Evolutionary conservation across 1,140 invertebrate species (phyloP).

Genomic region (Penaeus chinensis): DNA sequence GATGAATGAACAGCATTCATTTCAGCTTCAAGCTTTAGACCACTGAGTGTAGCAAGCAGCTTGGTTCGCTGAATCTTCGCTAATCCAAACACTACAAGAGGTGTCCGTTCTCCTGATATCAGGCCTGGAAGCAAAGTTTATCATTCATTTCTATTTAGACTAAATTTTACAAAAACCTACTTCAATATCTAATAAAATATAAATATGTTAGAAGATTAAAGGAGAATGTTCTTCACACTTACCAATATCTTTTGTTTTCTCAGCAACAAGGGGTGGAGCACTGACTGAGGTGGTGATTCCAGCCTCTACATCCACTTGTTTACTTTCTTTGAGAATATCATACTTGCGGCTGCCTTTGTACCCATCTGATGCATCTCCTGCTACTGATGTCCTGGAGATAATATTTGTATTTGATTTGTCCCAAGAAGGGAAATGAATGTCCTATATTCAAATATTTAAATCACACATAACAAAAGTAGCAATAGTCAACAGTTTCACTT

Average conservation of each 20-base stretch:
- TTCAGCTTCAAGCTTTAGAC: constrained; percentile 91
- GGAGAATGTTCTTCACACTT: constrained; percentile 31
- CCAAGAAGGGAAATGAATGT: no score
- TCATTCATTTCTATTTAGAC: not conserved
- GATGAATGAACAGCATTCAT: constrained; percentile 84
- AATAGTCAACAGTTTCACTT: constrained; percentile 65
- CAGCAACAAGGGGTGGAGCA: constrained; percentile 64
- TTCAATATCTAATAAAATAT: not conserved
- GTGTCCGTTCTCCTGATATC: constrained; percentile 68
- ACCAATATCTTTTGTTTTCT: constrained; percentile 65
- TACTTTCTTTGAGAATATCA: constrained; percentile 66
- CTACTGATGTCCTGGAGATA: constrained; percentile 69
- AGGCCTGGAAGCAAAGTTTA: constrained; percentile 27
- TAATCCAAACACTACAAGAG: constrained; percentile 85
- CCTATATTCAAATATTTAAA: not conserved
- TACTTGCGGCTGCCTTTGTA: constrained; percentile 72
- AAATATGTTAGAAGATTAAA: not conserved
- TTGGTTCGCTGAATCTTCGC: constrained; percentile 88
- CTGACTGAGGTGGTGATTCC: constrained; percentile 50
- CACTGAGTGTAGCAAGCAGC: constrained; percentile 89
- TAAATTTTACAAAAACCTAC: not conserved
- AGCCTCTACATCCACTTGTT: constrained; percentile 70
- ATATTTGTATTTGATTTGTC: constrained; percentile 64
- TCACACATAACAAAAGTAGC: constrained; percentile 50
- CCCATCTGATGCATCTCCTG: constrained; percentile 71